Conservation (phyloP, 2,797 vertebrate genomes). For the Chelidonichthys spinosus region DNA sequence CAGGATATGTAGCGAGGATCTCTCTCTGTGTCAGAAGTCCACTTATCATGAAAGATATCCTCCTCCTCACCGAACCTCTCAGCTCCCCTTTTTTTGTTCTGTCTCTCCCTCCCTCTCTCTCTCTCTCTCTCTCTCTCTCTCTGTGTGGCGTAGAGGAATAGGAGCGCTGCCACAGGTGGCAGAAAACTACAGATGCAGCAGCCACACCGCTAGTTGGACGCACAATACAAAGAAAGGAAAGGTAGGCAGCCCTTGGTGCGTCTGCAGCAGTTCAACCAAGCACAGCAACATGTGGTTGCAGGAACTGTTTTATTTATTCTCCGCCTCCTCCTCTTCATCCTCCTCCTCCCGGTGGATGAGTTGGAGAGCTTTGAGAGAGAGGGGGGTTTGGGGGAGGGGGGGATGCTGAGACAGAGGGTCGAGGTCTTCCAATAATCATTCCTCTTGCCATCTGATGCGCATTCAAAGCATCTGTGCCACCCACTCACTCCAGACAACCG, state of each 20-base stretch:
- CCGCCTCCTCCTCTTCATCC: slow-evolving; percentile 45
- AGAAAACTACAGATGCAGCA: slow-evolving; percentile 76
- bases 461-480: slow-evolving; percentile 71
- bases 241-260: slow-evolving; percentile 43
- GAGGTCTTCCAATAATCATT: slow-evolving; percentile 69
- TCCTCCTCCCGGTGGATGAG: slow-evolving; percentile 63
- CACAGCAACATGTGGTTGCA: slow-evolving; percentile 86
- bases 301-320: slow-evolving; percentile 69
- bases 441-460: slow-evolving; percentile 56
- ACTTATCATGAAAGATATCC: slow-evolving; percentile 73
- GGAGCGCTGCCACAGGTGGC: slow-evolving; percentile 81
- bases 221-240: slow-evolving; percentile 58
- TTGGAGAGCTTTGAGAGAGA: slow-evolving; percentile 56
- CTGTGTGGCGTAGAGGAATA: slow-evolving; percentile 71
- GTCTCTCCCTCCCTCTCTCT: slow-evolving; percentile 13
- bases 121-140: slow-evolving; percentile 40
- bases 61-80: slow-evolving; percentile 51
- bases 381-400: slow-evolving; percentile 4
- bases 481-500: slow-evolving; percentile 70
- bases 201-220: slow-evolving; percentile 51
- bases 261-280: slow-evolving; percentile 65
- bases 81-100: slow-evolving; percentile 42
- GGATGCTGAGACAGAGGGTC: slow-evolving; percentile 42
- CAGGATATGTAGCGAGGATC: slow-evolving; percentile 51
- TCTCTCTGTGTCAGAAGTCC: slow-evolving; percentile 69